These are phyloP conservation scores for Vanessa atalanta DNA, from an alignment of 1,140 invertebrate genomes.

Conservation along the genomic window DNA sequence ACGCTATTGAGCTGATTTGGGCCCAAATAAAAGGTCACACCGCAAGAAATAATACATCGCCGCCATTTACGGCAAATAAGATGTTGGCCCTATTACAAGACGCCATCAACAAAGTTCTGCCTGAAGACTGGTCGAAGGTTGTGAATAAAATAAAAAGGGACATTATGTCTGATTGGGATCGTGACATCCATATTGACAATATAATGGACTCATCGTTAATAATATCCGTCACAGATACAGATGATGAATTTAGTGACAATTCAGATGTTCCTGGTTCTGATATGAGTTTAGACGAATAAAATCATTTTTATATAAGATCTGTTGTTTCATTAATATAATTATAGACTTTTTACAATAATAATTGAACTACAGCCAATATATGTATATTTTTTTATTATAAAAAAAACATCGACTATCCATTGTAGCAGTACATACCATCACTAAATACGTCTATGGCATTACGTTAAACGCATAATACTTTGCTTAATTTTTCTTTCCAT, in stretches of 20 bases:
- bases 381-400: constrained; percentile 7
- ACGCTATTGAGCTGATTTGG: background rate
- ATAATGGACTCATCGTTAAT: constrained; percentile 12
- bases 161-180: constrained; percentile 19
- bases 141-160: constrained; percentile 10
- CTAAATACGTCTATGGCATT: constrained; percentile 9
- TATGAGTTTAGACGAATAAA: constrained; percentile 7
- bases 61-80: background rate
- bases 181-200: constrained; percentile 4
- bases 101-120: background rate
- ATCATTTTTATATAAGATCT: background rate
- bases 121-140: constrained; percentile 2
- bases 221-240: constrained; percentile 20
- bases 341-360: constrained; percentile 11
- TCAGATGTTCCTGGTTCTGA: constrained; percentile 15
- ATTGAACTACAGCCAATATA: constrained; percentile 7
- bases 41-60: constrained; percentile 1
- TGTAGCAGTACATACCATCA: background rate
- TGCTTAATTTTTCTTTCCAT: constrained; percentile 7
- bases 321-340: constrained; percentile 7
- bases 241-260: constrained; percentile 20
- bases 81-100: background rate
- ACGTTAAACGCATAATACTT: constrained; percentile 12
- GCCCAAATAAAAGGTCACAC: background rate
- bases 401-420: constrained; percentile 2